Base-by-base conservation (phyloP, 2,113 vertebrate species). In the Thamnaconus septentrionalis region DNA sequence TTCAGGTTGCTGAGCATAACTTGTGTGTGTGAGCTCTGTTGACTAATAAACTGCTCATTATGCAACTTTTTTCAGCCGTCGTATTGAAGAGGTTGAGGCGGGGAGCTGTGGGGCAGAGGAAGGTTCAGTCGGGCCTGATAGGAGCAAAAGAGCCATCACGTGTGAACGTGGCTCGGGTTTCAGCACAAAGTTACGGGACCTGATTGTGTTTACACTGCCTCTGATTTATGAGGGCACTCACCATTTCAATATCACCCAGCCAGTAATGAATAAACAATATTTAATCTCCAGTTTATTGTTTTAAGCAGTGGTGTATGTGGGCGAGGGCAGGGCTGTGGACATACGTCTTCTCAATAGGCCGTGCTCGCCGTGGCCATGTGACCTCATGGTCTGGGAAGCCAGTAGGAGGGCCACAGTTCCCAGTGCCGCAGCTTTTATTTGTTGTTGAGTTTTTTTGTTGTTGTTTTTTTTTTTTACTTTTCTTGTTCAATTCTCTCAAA, bases 121-220 rank as follows among this genome's bases (percentile, higher is more conserved):
- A 79, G 79, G 78, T 75, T 76, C 73, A 69, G 61, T 69, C 50
- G 43, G 66, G 63, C 54, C 18, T 31, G 61, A 88, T 53, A 72
- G 79, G 78, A 80, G 56, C 74, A 31, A 90, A 78, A 78, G 77
- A 81, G 70, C 76, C 72, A 70, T 88, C 77, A 79, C 82, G 60
- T 69, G 69, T 56, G 64, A 83, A 65, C 68, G 71, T 43, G 71
- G 72, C 63, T 81, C 66, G 49, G 59, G 64, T 85, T 87, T 87
- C 87, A 87, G 81, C 89, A 83, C 78, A 74, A 76, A 81, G 72
- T 64, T 59, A 66, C 57, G 41, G 62, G 79, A 75, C 79, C 78
- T 87, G 87, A 89, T 88, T 88, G 79, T 89, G 84, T 90, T 91
- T 90, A 88, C 80, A 81, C 69, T 81, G 73, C 78, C 71, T 41